Evolutionary conservation across 2,113 vertebrate species (phyloP).

Genomic region (Callipepla californica): DNA sequence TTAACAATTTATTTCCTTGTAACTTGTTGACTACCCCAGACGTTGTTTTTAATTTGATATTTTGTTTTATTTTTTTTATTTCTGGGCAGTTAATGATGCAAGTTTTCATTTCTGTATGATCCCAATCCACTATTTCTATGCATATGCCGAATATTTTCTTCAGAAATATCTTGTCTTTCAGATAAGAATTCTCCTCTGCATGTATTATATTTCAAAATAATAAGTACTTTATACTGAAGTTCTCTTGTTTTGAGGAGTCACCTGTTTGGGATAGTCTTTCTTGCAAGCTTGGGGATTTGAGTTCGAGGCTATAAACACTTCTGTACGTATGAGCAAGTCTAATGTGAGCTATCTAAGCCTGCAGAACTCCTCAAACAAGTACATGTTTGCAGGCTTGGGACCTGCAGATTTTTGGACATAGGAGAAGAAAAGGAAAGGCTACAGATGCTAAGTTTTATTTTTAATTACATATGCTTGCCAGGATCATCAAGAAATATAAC

Average conservation of each 20-base stretch:
- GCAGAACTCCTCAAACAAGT: constrained; percentile 20
- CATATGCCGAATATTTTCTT: background rate
- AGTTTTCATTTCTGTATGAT: background rate
- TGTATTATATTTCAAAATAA: background rate
- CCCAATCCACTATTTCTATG: background rate
- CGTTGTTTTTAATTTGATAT: background rate
- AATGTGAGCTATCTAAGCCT: constrained; percentile 22
- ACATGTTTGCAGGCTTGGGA: background rate
- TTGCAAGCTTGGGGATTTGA: background rate
- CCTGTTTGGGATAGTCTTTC: background rate
- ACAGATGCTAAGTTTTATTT: background rate
- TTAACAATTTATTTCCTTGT: constrained; percentile 8
- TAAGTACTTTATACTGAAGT: background rate
- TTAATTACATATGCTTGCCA: background rate
- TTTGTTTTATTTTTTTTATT: background rate
- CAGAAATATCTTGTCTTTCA: background rate
- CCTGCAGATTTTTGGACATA: background rate
- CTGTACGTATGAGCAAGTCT: background rate
- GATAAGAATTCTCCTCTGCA: background rate
- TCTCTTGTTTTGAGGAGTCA: background rate
- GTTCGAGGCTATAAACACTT: constrained; percentile 24
- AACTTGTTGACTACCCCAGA: background rate
- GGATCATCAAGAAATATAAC: background rate
- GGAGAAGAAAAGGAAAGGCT: background rate
- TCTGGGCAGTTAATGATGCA: background rate